phyloP scores from a whole-genome alignment of 1,140 invertebrate species.

The Bombus haemorrhoidalis region DNA sequence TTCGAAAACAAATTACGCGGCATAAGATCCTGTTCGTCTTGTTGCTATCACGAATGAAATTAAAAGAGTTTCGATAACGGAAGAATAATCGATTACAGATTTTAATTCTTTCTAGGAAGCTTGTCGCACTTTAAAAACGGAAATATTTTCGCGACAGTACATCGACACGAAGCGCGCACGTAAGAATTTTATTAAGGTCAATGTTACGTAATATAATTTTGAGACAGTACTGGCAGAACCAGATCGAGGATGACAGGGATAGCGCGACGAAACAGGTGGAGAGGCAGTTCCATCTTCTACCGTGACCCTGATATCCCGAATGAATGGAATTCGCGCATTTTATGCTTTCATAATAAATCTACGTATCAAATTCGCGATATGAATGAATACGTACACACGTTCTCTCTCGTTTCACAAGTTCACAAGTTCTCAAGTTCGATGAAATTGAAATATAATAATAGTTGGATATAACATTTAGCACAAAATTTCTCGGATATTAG shows the following conservation, averaged over 20 bases:
- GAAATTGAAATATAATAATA: too few species aligned
- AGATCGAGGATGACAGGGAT: constrained; percentile 30
- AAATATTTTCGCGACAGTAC: not conserved
- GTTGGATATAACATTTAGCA: not conserved
- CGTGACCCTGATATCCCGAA: constrained; percentile 41
- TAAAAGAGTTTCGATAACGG: too few species aligned
- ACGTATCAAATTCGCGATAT: not conserved
- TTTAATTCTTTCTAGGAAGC: not conserved
- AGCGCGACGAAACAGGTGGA: constrained; percentile 57
- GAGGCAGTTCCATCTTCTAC: constrained; percentile 12
- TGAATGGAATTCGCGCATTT: constrained; percentile 46
- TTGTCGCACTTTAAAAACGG: not conserved
- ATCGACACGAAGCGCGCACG: not conserved
- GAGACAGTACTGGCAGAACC: constrained; percentile 44
- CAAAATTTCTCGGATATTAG: not conserved
- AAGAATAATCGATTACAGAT: not conserved
- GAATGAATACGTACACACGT: not conserved
- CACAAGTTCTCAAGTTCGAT: too few species aligned
- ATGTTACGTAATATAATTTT: constrained; percentile 49
- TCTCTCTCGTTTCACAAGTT: not conserved
- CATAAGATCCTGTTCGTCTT: not conserved
- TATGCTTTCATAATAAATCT: not conserved
- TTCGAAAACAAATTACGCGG: not conserved
- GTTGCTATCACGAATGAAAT: not conserved
- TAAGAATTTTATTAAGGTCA: constrained; percentile 19